Evolutionary conservation across 2,113 vertebrate species (phyloP).

Genomic region (Siniperca knerii): DNA sequence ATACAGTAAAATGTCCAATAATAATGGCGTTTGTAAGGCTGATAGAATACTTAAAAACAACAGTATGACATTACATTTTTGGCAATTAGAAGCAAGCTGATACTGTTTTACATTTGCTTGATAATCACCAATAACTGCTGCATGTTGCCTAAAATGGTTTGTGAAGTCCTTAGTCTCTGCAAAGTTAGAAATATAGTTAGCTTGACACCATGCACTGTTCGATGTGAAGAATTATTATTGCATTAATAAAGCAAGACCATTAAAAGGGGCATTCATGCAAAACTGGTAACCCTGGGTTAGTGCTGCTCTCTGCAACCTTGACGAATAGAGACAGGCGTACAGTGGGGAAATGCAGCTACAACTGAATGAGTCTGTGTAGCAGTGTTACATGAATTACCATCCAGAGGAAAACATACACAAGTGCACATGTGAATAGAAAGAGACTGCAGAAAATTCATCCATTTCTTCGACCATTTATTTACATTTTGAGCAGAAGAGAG

Average conservation of each 20-base stretch:
- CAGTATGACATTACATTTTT: background rate
- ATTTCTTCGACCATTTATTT: background rate
- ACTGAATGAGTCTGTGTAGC: background rate
- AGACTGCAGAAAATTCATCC: background rate
- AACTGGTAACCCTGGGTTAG: constrained; percentile 26
- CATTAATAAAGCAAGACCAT: constrained; percentile 29
- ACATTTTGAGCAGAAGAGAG: background rate
- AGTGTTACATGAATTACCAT: background rate
- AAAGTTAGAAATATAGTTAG: constrained; percentile 18
- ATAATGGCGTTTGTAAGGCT: background rate
- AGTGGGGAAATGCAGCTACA: background rate
- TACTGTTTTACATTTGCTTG: background rate
- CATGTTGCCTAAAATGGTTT: constrained; percentile 7
- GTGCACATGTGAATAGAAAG: background rate
- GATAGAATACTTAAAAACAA: background rate
- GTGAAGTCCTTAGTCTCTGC: constrained; percentile 5
- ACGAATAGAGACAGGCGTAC: constrained; percentile 21
- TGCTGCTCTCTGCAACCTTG: constrained; percentile 31
- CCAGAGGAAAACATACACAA: background rate
- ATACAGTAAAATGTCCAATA: background rate
- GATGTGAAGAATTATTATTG: constrained; percentile 27
- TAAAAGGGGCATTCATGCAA: constrained; percentile 48
- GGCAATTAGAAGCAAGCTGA: constrained; percentile 8
- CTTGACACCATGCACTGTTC: constrained; percentile 15
- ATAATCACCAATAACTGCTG: constrained; percentile 10